Base-by-base conservation (phyloP, 2,888 invertebrate genomes). In the Drosophila nr. fundita region DNA sequence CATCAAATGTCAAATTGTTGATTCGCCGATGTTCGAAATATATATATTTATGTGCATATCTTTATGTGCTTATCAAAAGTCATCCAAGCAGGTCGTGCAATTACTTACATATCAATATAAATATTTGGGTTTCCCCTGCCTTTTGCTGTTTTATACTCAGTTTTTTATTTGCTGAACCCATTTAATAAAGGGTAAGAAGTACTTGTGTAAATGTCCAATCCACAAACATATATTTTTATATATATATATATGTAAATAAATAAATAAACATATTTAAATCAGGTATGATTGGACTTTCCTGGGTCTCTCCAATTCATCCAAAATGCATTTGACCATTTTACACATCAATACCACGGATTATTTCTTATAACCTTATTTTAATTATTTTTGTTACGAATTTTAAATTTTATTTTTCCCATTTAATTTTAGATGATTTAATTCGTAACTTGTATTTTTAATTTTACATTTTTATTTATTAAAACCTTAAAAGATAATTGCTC, bases 1-100 rank as follows among this genome's bases (percentile, higher is more conserved):
- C 74, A 70, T 78, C 74, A 70, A 65, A 65, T 74, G 77, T 74
- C 78, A 78, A 71, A 29, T 74, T 63, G 27, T 49, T 38, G 60
- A 60, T 59, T 42, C 50, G 13, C 58, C 58, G 62, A 34, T 2
- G 27, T 52, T 38, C 36, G 27, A 27, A 63, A 45, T n/a, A n/a
- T 21, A 10, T 18, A 7, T 32, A 58, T 40, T n/a, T 27, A 21
- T 29, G 13, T 57, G 29, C 34, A n/a, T 29, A 8, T 52, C 29
- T 52, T 66, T 40, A 42, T 30, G 11, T 21, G 7, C 18, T 7
- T 27, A 15, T 32, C n/a, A n/a, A 5, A n/a, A n/a, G 40, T n/a
- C n/a, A n/a, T n/a, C 10, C 5, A 40, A n/a, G n/a, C 40, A n/a
- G n/a, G n/a, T 42, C 3, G 6, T n/a, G 11, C 11, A n/a, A n/a